Base-by-base conservation (phyloP, 2,888 invertebrate genomes). In the Flexamia atlantica region DNA sequence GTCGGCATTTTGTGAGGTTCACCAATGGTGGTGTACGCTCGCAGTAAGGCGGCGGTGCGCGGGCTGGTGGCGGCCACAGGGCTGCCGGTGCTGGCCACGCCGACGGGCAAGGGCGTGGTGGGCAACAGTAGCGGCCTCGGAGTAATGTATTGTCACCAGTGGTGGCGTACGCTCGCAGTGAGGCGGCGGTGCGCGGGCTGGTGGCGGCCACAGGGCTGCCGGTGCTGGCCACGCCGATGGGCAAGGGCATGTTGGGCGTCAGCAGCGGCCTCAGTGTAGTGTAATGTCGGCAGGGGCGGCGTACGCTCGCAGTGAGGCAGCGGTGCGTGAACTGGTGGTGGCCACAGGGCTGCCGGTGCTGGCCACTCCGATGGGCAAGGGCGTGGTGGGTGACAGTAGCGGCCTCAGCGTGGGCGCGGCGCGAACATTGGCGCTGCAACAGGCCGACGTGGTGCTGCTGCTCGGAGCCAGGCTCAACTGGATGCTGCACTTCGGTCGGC, bases 181-280 rank as follows among this genome's bases (percentile, higher is more conserved):
- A 98, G 90, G 91, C 92, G 0, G 92, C 93, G 81, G 90, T 97
- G 30, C 91, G 93, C 23, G 92, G 94, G 81, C 92, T 98, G 0
- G 93, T 99, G 12, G 91, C 93, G 14, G 90, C 91, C 23, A 94
- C 95, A 1, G 94, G 95, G 86, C 89, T 99, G 64, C 99, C 98
- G 0, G 98, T 98, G 91, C 91, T 99, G 86, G 96, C 98, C 0
- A 98, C 98, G 3, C 99, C 99, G 12, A 99, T 99, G 98, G 99
- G 95, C 89, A 93, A 93, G 89, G 93, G 93, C 9, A 91, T 92
- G 1, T 88, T 93, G 28, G 89, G 53, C 88, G 89, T 89, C 76
- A 82, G 72, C 7, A 86, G 88, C 84, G 88, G 76, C 0, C 57
- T 91, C 91, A 97, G 96, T 90, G 95, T 98, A n/a, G 94, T n/a